phyloP scores from a whole-genome alignment of 2,888 invertebrate genomes.

The Adela reaumurella region DNA sequence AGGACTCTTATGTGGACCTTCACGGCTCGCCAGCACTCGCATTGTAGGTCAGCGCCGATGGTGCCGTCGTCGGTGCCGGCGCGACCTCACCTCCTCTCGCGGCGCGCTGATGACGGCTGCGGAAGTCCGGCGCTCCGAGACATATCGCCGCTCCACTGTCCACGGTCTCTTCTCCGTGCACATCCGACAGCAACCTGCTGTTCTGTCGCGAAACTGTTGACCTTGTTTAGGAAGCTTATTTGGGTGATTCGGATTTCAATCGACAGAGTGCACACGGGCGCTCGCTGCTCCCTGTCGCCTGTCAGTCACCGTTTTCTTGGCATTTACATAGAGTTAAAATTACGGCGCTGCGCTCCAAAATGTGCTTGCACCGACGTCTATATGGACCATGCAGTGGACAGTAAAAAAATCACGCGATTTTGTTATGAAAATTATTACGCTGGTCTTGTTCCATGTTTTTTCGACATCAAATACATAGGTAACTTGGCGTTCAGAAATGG shows the following conservation, averaged over 20 bases:
- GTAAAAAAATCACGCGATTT: no score
- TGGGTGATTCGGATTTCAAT: slow-evolving; percentile 55
- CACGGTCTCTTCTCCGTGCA: slow-evolving; percentile 38
- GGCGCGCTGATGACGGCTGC: not conserved
- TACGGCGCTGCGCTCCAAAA: no score
- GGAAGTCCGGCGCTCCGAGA: not conserved
- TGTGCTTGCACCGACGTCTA: no score
- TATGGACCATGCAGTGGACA: no score
- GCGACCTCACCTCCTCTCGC: not conserved
- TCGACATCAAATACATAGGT: no score
- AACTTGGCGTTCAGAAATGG: no score
- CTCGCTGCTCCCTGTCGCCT: no score
- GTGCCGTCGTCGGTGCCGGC: slow-evolving; percentile 23
- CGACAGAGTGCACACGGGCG: slow-evolving; percentile 49
- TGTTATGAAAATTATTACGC: no score
- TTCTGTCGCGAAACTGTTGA: slow-evolving; percentile 42
- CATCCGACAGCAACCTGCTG: slow-evolving; percentile 37
- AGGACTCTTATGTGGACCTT: slow-evolving; percentile 38
- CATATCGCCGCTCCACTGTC: slow-evolving; percentile 19
- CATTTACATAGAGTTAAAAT: no score
- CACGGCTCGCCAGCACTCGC: slow-evolving; percentile 54
- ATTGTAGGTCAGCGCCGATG: slow-evolving; percentile 60
- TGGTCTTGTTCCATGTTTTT: no score
- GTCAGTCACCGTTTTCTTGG: slow-evolving; percentile 2
- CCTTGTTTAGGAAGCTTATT: slow-evolving; percentile 56